Conservation (phyloP, 92 coral and sea anemone genomes). For the Scolanthus callimorphus region DNA sequence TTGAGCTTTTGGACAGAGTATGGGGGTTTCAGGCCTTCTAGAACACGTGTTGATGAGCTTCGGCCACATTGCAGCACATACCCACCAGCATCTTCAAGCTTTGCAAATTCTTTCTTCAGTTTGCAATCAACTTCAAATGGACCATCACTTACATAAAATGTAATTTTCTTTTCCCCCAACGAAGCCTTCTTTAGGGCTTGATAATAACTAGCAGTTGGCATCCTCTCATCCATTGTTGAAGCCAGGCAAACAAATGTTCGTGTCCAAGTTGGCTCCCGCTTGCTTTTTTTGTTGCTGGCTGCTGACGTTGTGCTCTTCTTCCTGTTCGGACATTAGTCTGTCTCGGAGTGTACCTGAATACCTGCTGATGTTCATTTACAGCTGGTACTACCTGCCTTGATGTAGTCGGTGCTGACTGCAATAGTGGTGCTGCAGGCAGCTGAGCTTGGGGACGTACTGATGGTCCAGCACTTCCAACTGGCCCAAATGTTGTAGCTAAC, state of each 20-base stretch:
- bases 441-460: no score
- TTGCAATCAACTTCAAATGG: conserved; percentile 18
- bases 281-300: no score
- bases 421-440: no score
- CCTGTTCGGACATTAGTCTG: no score
- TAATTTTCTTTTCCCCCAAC: conserved; percentile 34
- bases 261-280: conserved; percentile 43
- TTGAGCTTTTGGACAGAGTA: conserved; percentile 29
- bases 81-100: conserved; percentile 44
- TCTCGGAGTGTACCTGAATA: no score
- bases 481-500: no score
- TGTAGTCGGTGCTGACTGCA: no score
- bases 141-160: conserved; percentile 22
- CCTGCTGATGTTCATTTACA: no score
- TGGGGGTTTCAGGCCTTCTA: conserved; percentile 28
- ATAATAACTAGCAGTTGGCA: conserved; percentile 22
- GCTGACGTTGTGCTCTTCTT: no score
- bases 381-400: no score
- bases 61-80: conserved; percentile 27
- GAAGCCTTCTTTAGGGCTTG: conserved; percentile 37
- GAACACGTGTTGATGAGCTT: conserved; percentile 8
- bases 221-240: conserved; percentile 14
- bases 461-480: no score
- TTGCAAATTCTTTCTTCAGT: conserved; percentile 26
- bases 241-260: conserved; percentile 53